These are phyloP conservation scores for Pseudochirops cupreus DNA, from an alignment of 2,797 vertebrate species.

Conservation along the genomic window DNA sequence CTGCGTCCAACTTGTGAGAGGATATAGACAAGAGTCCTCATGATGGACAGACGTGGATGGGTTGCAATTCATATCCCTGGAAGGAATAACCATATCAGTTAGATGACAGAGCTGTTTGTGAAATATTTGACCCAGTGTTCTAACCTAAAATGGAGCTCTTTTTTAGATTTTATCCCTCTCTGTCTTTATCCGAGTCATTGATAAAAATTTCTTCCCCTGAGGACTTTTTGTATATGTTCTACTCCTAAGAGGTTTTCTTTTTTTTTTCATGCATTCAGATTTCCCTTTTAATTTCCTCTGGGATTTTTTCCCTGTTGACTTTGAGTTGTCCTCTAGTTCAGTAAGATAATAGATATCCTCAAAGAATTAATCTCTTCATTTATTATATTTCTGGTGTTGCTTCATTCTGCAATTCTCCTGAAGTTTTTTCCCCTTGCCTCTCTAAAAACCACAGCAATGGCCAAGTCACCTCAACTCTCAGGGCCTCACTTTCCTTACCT, in stretches of 20 bases:
- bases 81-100: background rate
- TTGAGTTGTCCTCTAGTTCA: background rate
- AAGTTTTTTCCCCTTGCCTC: background rate
- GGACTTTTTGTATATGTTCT: background rate
- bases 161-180: background rate
- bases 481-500: background rate
- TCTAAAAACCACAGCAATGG: background rate
- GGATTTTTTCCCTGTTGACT: background rate
- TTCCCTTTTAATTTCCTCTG: background rate
- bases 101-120: background rate
- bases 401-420: background rate
- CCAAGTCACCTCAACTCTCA: background rate
- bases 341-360: background rate
- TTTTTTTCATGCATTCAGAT: background rate
- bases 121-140: background rate
- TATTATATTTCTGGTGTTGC: background rate
- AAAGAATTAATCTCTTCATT: background rate
- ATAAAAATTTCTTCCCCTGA: background rate
- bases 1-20: background rate
- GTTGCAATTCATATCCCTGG: background rate
- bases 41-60: background rate
- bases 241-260: background rate
- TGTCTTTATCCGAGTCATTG: background rate
- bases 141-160: too few species aligned
- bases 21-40: background rate